Evolutionary conservation across 1,140 invertebrate species (phyloP), one percentile per base, ranked within the genome.

Genomic region (Liolophura sinensis): DNA sequence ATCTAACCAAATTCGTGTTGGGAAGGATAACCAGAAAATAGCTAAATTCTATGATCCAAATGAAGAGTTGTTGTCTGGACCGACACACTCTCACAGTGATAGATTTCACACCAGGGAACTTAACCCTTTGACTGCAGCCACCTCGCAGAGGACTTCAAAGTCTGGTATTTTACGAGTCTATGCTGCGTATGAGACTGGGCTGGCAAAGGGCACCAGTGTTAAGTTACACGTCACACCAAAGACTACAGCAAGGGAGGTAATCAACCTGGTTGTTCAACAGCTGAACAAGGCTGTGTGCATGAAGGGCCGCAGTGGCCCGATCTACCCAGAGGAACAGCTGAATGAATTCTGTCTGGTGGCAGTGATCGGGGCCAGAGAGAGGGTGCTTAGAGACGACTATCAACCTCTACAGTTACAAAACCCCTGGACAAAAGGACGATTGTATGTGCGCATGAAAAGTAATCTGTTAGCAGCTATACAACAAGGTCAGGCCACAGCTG

Each of bases 101-200:
- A 65, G 54, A 67, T 64, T 46, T 62, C 65, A 15, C 47, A n/a
- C 27, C 27, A 54, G 50, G 55, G 48, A 9, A 18, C 58, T 40
- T 49, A 58, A 51, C 59, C 56, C 65, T 60, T 50, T 31, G 62
- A 60, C 48, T 49, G n/a, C 27, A 15, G 24, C 57, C 15, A 40
- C 50, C 15, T 47, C 61, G 0, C 18, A 62, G 12, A 57, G 14
- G 12, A 47, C 22, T n/a, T 48, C 66, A 24, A 51, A 70, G 49
- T 79, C 80, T 5, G 85, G 82, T 7, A 84, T 88, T 60, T 73
- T 88, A 11, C 85, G 91, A 83, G 94, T 98, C 25, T 97, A 92
- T 80, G 94, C 94, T 0, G 95, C 95, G 4, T 98, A 98, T 80
- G 93, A 97, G 71, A 97, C 94, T 0, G 95, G 96, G 25, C 82